These are phyloP conservation scores for Brienomyrus longianalis DNA, from an alignment of 2,113 vertebrate species.

Conservation along the genomic window DNA sequence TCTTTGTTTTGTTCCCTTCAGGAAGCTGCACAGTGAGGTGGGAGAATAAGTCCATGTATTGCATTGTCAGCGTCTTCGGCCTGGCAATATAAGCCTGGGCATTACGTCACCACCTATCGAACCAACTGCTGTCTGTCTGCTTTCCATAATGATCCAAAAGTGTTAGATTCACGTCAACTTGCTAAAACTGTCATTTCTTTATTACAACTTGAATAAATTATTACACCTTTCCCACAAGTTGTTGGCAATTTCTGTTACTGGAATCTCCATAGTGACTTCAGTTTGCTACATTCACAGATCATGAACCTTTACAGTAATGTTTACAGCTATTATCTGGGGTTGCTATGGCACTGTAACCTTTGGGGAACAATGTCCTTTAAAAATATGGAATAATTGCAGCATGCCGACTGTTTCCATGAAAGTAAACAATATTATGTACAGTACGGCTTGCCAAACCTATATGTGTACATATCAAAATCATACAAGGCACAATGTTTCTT, in stretches of 20 bases:
- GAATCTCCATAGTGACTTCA: background rate
- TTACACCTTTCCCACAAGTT: constrained; percentile 15
- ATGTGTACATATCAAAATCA: background rate
- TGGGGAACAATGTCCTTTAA: background rate
- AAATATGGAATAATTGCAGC: background rate
- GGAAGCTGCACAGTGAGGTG: constrained; percentile 85
- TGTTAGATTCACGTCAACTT: background rate
- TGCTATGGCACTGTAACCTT: background rate
- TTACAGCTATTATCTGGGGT: background rate
- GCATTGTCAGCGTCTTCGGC: constrained; percentile 83
- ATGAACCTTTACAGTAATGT: background rate
- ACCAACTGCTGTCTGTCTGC: background rate
- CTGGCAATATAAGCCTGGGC: constrained; percentile 65
- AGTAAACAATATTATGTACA: background rate
- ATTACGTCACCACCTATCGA: background rate
- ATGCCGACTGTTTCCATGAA: background rate
- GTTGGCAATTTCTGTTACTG: background rate
- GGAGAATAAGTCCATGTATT: constrained; percentile 93
- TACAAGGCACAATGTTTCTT: background rate
- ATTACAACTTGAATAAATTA: constrained; percentile 21
- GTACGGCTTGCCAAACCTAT: background rate
- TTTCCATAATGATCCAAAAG: background rate
- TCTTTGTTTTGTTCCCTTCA: constrained; percentile 41
- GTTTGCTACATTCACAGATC: background rate
- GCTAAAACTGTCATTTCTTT: background rate